Evolutionary conservation across 2,113 vertebrate species (phyloP).

Genomic region (Pelecanoides urinatrix): DNA sequence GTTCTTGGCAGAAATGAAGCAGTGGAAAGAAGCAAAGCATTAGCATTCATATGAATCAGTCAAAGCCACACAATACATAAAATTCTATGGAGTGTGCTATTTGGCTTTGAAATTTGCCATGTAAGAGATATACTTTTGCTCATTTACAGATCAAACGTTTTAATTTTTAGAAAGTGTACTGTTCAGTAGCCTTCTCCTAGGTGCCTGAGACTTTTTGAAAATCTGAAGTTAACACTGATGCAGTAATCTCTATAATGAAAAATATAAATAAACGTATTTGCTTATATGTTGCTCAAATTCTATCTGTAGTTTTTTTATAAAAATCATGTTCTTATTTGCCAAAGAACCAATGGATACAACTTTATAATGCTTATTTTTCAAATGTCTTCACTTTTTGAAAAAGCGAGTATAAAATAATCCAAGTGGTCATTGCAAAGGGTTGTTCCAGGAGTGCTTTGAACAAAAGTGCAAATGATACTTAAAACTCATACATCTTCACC

Average conservation of each 20-base stretch:
- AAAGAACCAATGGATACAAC: neutral
- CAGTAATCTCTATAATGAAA: neutral
- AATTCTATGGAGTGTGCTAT: neutral
- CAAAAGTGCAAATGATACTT: neutral
- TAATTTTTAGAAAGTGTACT: neutral
- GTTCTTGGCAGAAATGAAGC: constrained; percentile 27
- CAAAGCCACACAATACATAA: neutral
- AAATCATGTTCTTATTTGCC: neutral
- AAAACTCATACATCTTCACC: neutral
- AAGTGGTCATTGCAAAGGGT: neutral
- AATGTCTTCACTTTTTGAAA: neutral
- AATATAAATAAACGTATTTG: neutral
- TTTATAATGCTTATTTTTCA: neutral
- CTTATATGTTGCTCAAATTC: neutral
- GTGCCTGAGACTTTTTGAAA: neutral
- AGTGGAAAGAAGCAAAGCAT: constrained; percentile 1
- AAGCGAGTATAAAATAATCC: neutral
- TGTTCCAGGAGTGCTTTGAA: neutral
- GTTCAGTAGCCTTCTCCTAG: neutral
- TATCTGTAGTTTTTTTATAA: neutral
- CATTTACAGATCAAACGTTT: neutral
- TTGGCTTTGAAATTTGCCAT: neutral
- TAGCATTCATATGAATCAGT: neutral
- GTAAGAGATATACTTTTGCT: neutral
- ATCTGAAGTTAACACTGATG: neutral